Conservation (phyloP, 1,140 invertebrate genomes). For the Euwallacea similis region DNA sequence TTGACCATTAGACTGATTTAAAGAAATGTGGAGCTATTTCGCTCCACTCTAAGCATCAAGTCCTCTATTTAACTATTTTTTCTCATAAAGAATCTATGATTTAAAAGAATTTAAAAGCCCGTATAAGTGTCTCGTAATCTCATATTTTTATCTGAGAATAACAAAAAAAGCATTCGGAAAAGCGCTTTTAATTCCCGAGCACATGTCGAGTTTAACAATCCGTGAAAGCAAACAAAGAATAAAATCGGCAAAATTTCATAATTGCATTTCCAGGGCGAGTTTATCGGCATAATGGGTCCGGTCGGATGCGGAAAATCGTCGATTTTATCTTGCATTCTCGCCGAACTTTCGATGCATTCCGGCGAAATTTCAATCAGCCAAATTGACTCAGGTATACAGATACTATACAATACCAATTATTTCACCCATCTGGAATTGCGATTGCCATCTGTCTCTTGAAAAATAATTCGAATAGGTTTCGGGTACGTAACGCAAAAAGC, state of each 20-base stretch:
- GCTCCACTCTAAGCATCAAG: no score
- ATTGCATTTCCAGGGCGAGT: constrained; percentile 57
- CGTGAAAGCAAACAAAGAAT: background rate
- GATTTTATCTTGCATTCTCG: constrained; percentile 72
- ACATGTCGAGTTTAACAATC: no score
- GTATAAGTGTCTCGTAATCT: no score
- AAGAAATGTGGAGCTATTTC: no score
- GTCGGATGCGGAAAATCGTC: constrained; percentile 80
- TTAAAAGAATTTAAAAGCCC: no score
- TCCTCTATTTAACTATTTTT: no score
- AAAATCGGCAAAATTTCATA: constrained; percentile 10
- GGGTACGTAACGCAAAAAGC: constrained; percentile 87
- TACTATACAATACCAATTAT: constrained; percentile 2
- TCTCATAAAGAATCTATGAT: no score
- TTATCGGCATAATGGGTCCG: constrained; percentile 72
- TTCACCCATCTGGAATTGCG: background rate
- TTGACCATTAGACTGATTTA: no score
- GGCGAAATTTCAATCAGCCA: constrained; percentile 67
- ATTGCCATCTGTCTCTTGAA: constrained; percentile 36
- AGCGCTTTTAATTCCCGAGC: no score
- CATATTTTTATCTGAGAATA: no score
- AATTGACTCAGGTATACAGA: constrained; percentile 59
- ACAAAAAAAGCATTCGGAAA: no score
- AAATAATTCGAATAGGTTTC: constrained; percentile 63
- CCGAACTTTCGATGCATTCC: constrained; percentile 67